These are phyloP conservation scores for Balaeniceps rex DNA, from an alignment of 2,113 vertebrate species.

Conservation along the genomic window DNA sequence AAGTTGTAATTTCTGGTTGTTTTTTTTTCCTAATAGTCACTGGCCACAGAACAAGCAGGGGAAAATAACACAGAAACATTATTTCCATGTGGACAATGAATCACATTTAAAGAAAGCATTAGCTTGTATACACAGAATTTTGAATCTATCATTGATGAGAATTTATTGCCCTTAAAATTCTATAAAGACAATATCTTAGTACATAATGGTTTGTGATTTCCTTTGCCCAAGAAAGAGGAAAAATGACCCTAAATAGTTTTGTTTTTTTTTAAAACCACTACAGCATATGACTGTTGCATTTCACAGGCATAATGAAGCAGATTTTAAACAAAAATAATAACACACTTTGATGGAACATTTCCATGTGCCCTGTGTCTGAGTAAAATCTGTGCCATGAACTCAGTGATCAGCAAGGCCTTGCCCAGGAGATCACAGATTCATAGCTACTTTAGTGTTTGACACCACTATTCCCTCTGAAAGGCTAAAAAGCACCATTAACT, in stretches of 20 bases:
- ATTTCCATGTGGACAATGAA: not conserved
- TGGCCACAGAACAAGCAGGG: not conserved
- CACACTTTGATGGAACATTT: not conserved
- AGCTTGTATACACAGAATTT: not conserved
- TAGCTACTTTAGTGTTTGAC: not conserved
- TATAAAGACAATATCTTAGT: conserved; percentile 8
- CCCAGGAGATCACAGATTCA: not conserved
- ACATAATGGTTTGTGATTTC: conserved; percentile 33
- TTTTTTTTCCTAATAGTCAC: not conserved
- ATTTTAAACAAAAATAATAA: not conserved
- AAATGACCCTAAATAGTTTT: conserved; percentile 20
- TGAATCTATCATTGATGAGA: conserved; percentile 17
- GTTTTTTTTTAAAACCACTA: not conserved
- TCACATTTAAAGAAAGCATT: conserved; percentile 18
- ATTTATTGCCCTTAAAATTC: conserved; percentile 60
- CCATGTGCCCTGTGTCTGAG: not conserved
- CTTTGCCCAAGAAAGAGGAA: conserved; percentile 57
- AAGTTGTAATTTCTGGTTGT: not conserved
- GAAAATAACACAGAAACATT: not conserved
- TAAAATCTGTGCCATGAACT: not conserved
- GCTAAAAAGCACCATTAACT: not conserved
- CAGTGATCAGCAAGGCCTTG: not conserved
- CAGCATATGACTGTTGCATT: not conserved
- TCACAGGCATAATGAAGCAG: not conserved
- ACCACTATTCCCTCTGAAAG: not conserved